These are phyloP conservation scores for Andrena trimmerana DNA, from an alignment of 2,888 invertebrate species.

Conservation along the genomic window DNA sequence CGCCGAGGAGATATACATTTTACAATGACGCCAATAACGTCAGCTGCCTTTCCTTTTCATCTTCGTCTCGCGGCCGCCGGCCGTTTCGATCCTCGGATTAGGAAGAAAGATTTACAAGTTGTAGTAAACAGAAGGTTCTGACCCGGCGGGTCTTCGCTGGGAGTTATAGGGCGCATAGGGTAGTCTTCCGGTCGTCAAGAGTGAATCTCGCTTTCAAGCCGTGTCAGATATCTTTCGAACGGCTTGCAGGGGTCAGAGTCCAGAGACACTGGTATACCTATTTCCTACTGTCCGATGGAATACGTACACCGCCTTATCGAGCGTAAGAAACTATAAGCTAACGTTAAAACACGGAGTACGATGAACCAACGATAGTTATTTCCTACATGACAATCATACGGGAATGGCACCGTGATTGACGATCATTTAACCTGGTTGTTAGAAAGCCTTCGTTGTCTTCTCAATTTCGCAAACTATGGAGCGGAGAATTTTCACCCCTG, in stretches of 20 bases:
- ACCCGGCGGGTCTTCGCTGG: background rate
- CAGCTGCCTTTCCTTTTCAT: slow-evolving; percentile 1
- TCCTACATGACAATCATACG: slow-evolving; percentile 14
- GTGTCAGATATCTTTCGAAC: background rate
- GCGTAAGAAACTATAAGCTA: background rate
- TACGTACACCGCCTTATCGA: background rate
- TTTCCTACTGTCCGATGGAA: too few relatives aligned
- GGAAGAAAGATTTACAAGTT: background rate
- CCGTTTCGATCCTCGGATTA: background rate
- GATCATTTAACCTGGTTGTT: background rate
- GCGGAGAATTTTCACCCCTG: too few relatives aligned
- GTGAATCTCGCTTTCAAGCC: background rate
- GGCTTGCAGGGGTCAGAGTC: background rate
- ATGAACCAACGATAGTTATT: slow-evolving; percentile 16
- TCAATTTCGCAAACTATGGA: too few relatives aligned
- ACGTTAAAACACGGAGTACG: background rate
- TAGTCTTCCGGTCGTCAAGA: background rate
- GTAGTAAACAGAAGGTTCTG: background rate
- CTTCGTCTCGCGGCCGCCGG: background rate
- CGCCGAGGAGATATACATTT: background rate
- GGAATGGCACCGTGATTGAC: slow-evolving; percentile 14
- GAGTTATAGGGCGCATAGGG: background rate
- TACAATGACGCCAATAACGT: slow-evolving; percentile 13
- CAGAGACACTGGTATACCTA: too few relatives aligned
- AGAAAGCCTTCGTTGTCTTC: too few relatives aligned